Conservation (phyloP, 37 sponge, comb jelly and placozoan genomes). For the Aplysina aerophoba region DNA sequence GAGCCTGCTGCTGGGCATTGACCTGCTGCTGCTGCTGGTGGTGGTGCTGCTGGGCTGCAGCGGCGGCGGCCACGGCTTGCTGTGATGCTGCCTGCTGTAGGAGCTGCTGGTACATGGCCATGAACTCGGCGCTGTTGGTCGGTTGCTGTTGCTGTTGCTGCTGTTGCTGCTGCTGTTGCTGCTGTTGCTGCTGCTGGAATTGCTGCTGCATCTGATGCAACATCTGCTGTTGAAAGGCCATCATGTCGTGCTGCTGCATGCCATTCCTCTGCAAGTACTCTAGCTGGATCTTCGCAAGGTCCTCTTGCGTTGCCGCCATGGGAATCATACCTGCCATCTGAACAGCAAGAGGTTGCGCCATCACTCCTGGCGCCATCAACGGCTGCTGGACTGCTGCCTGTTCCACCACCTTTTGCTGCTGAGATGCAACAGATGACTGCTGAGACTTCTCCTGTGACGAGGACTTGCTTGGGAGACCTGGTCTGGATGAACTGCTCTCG, state of each 20-base stretch:
- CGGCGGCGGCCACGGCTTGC: not conserved
- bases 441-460: not conserved
- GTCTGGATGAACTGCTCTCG: constrained; percentile 2
- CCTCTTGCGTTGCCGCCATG: constrained; percentile 13
- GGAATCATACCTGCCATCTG: constrained; percentile 23
- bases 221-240: constrained; percentile 17
- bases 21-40: constrained; percentile 34
- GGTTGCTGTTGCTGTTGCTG: constrained; percentile 42
- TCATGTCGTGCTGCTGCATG: constrained; percentile 1
- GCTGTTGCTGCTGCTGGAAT: constrained; percentile 49
- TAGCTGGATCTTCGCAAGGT: constrained; percentile 13
- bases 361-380: constrained; percentile 2
- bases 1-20: constrained; percentile 36
- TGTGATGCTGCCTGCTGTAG: not conserved
- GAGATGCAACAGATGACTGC: not conserved
- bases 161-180: constrained; percentile 50
- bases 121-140: not conserved
- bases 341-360: constrained; percentile 10
- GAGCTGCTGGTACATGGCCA: constrained; percentile 30
- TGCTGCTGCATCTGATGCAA: constrained; percentile 23
- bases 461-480: no score
- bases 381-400: constrained; percentile 18
- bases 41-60: constrained; percentile 20
- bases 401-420: not conserved
- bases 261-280: constrained; percentile 32